phyloP scores from a whole-genome alignment of 2,797 vertebrate genomes.

The Melanotaenia nigrans region DNA sequence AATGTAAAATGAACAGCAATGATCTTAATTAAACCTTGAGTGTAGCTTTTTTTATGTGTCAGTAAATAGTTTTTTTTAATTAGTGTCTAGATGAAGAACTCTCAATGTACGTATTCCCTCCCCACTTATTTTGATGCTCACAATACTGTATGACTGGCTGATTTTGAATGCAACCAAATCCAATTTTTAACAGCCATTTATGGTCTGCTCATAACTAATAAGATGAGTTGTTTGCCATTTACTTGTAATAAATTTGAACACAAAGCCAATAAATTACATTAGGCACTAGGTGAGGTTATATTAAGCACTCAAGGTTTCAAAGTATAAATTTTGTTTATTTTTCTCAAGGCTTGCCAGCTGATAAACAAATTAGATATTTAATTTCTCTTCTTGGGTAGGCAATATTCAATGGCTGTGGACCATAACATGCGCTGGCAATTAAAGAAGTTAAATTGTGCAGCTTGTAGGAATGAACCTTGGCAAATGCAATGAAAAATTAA shows the following conservation, averaged over 20 bases:
- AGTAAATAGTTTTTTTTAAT: not conserved
- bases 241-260: slow-evolving; percentile 47
- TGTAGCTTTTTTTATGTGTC: not conserved
- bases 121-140: not conserved
- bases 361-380: slow-evolving; percentile 50
- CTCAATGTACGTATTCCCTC: not conserved
- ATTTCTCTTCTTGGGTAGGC: slow-evolving; percentile 30
- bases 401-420: slow-evolving; percentile 10
- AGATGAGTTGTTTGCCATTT: slow-evolving; percentile 24
- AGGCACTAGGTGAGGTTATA: slow-evolving; percentile 36
- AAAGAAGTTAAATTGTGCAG: slow-evolving; percentile 1
- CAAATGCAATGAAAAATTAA: slow-evolving; percentile 11
- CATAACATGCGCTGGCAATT: slow-evolving; percentile 13
- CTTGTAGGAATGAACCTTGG: not conserved
- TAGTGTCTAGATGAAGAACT: too few relatives aligned
- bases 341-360: slow-evolving; percentile 25
- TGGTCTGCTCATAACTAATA: slow-evolving; percentile 28
- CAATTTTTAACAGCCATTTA: slow-evolving; percentile 11
- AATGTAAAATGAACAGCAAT: not conserved
- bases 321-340: slow-evolving; percentile 48
- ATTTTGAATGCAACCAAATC: not conserved
- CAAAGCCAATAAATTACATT: slow-evolving; percentile 40
- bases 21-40: not conserved
- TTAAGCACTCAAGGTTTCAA: slow-evolving; percentile 30
- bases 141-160: not conserved